Base-by-base conservation (phyloP, 2,113 vertebrate genomes). In the sheep (Ovis aries) region DNA sequence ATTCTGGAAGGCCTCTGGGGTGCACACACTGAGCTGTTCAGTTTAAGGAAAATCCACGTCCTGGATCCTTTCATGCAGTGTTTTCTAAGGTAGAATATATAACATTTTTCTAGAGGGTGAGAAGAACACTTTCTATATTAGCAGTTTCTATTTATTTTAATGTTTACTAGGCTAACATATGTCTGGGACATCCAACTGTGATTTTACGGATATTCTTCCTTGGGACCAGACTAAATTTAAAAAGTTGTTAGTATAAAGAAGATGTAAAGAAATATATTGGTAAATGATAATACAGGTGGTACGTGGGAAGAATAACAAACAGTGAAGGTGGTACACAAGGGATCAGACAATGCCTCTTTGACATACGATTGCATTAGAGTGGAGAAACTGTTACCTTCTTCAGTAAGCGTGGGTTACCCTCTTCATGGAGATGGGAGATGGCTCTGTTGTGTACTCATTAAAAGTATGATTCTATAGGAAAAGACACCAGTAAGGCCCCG, bases 391-490 rank as follows among this genome's bases (percentile, higher is more conserved):
- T 53, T 31, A 1, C 29, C 10, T 1, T 15, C 80, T 7, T 27
- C 12, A 21, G 3, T 3, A 3, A 40, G 17, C 6, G 0, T 21
- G 3, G 15, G 77, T 1, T 9, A 15, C 17, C 23, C 57, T 33
- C 50, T 78, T 29, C 0, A 0, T 27, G 29, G 62, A 36, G 6
- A 4, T 0, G 0, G 9, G 19, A 3, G 3, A 7, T 3, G 6
- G 7, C 31, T 85, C 21, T 29, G 13, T n/a, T 64, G 40, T 5
- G 0, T 27, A 15, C 50, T 40, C 5, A 14, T 0, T 17, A 85
- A 43, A 15, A 67, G 17, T 3, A 8, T 15, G n/a, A 31, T 29
- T 77, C 14, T 19, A 2, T 48, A 52, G 78, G 31, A 33, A 33
- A 81, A 52, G 48, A 52, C 45, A 21, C 3, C 1, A 5, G 48